phyloP scores from a whole-genome alignment of 2,797 vertebrate species.

The Syngnathus rostellatus region DNA sequence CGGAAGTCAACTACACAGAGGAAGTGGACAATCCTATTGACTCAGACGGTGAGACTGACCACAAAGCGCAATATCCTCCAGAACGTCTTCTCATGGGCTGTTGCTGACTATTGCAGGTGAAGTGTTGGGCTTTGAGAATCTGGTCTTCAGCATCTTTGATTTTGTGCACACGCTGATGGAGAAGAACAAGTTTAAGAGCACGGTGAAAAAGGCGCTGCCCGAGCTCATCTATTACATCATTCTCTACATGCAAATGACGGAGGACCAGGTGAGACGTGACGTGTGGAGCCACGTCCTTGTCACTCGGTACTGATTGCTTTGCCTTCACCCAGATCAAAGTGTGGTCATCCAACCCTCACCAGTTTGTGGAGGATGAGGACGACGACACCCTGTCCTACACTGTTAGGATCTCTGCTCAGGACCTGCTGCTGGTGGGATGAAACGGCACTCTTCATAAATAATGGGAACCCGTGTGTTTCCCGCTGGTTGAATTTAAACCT shows the following conservation, averaged over 20 bases:
- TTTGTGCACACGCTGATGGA: slow-evolving; percentile 96
- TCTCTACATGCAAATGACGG: slow-evolving; percentile 99
- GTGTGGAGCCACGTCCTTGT: background rate
- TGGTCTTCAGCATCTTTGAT: slow-evolving; percentile 98
- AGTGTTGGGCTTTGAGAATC: slow-evolving; percentile 95
- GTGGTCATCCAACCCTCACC: slow-evolving; percentile 96
- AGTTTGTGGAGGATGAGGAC: slow-evolving; percentile 97
- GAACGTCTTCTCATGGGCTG: background rate
- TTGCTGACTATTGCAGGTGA: slow-evolving; percentile 72
- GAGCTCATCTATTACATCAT: slow-evolving; percentile 97
- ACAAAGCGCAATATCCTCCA: background rate
- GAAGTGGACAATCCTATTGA: slow-evolving; percentile 96
- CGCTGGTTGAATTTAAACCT: background rate
- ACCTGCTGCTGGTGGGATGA: slow-evolving; percentile 84
- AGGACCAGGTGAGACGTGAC: slow-evolving; percentile 82
- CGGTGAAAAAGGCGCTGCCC: slow-evolving; percentile 92
- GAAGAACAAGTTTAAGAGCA: slow-evolving; percentile 96
- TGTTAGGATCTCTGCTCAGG: slow-evolving; percentile 94
- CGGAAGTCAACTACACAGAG: slow-evolving; percentile 97
- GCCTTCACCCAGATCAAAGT: slow-evolving; percentile 80
- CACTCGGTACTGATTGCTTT: background rate
- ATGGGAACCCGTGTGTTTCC: background rate
- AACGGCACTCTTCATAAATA: background rate
- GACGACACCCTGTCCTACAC: slow-evolving; percentile 98
- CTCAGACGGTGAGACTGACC: slow-evolving; percentile 81